phyloP scores from a whole-genome alignment of 2,113 vertebrate genomes.

The Shinisaurus crocodilurus region DNA sequence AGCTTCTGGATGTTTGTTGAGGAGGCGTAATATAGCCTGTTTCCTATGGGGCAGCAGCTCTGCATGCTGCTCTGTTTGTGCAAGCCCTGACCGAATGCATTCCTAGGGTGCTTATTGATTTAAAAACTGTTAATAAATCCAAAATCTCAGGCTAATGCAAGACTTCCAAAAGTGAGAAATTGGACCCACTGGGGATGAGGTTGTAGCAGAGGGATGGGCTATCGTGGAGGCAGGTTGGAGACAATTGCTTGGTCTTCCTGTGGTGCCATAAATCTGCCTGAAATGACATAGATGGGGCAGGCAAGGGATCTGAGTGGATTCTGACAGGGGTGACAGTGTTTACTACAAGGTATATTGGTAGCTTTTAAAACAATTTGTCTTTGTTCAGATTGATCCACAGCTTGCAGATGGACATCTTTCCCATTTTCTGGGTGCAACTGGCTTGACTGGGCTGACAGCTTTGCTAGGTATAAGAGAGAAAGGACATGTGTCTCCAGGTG shows the following conservation, averaged over 20 bases:
- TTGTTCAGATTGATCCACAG: constrained; percentile 82
- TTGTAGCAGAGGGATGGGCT: neutral
- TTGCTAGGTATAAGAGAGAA: constrained; percentile 90
- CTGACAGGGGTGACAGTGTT: neutral
- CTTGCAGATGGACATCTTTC: constrained; percentile 89
- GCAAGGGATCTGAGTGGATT: neutral
- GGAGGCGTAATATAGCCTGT: neutral
- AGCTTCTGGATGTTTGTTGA: neutral
- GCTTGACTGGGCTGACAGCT: constrained; percentile 90
- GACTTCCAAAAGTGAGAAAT: neutral
- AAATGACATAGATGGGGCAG: neutral
- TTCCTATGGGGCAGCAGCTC: neutral
- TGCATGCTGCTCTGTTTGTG: neutral
- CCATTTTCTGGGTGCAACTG: constrained; percentile 89
- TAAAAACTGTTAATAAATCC: neutral
- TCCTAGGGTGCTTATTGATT: neutral
- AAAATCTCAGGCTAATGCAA: neutral
- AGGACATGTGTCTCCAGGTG: constrained; percentile 84
- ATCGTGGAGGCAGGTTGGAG: neutral
- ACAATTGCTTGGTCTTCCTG: neutral
- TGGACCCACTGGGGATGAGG: neutral
- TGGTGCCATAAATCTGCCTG: neutral
- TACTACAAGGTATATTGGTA: neutral
- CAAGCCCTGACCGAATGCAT: too few relatives aligned
- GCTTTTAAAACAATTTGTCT: neutral